Evolutionary conservation across 2,797 vertebrate species (phyloP), one percentile per base, ranked within the genome.

Genomic region (Lithobates pipiens): DNA sequence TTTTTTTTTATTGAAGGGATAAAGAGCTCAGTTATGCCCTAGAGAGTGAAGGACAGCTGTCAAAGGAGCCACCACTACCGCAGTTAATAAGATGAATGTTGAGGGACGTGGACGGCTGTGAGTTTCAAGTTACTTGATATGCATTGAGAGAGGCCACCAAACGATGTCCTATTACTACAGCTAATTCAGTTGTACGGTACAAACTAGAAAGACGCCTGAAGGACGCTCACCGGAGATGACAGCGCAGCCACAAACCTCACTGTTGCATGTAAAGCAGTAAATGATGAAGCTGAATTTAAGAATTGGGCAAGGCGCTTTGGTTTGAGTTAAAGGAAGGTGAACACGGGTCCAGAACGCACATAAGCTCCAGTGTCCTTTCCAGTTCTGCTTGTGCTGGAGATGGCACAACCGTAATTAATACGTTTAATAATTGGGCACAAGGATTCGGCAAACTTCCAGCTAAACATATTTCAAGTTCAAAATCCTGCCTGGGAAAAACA

Each of bases 41-140:
- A 10, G 32, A 50, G 76, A 85, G 50, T 73, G 76, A 85, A 73
- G 76, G 76, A 73, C 83, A 74, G 76, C 83, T 85, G 77, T 85
- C 84, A 69, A 63, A 85, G 71, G 63, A 57, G 54, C 54, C 27
- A 32, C 39, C 34, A n/a, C 65, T 25, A 29, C n/a, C 39, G 29
- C 13, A 2, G 65, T 68, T 80, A 85, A 74, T 80, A 68, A 80
- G 61, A 80, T 74, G 84, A 80, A 44, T 34, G 70, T 29, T 65
- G n/a, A 75, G 77, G 68, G 71, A 80, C 65, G 63, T 29, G 5
- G 34, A 3, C 42, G 32, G 3, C 39, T 13, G 36, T 61, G 50
- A 27, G 76, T 73, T 25, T 78, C 21, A 36, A 85, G 27, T 72
- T 76, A 85, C 63, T 85, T 80, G 57, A 68, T 85, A 85, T 80